Base-by-base conservation (phyloP, 2,888 invertebrate genomes). In the Hofmannophila pseudospretella region DNA sequence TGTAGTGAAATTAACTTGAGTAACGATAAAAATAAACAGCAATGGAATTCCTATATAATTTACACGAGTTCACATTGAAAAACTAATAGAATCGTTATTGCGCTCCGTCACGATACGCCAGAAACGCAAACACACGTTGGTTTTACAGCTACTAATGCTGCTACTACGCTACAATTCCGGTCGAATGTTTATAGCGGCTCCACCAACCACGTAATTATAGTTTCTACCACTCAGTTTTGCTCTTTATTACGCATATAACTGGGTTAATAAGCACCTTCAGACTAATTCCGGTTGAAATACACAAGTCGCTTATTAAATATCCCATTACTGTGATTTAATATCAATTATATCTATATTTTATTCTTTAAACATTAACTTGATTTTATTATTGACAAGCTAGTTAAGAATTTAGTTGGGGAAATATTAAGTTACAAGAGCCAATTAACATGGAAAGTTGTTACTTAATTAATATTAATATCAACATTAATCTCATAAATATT, bases 81-180 rank as follows among this genome's bases (percentile, higher is more conserved):
- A 70, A 67, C 62, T 62, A 75, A 75, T 69, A 54, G 61, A 67
- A 67, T 63, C 49, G 61, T 76, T 71, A 78, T 70, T 70, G 67
- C 58, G 41, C 45, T 54, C 51, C 49, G 74, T 75, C 79, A 80
- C 80, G 79, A 74, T 49, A 67, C 45, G 53, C 55, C 56, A 61
- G 56, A 68, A 74, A 71, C 57, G 61, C 63, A 58, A 62, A 67
- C 60, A 58, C 55, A 52, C 55, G 52, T 62, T 44, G 56, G 53
- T 59, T 65, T 60, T 60, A 58, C 54, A 43, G 48, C 55, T 54
- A 62, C 57, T 58, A 50, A 49, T 60, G 58, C 54, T 43, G 48
- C 55, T 54, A 62, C 57, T 58, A 50, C 50, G 44, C 51, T 61
- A 62, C 61, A 58, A 73, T 66, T 67, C 65, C 60, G 61, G 61